Evolutionary conservation across 2,888 invertebrate species (phyloP).

Genomic region (Ormyrus labotus): DNA sequence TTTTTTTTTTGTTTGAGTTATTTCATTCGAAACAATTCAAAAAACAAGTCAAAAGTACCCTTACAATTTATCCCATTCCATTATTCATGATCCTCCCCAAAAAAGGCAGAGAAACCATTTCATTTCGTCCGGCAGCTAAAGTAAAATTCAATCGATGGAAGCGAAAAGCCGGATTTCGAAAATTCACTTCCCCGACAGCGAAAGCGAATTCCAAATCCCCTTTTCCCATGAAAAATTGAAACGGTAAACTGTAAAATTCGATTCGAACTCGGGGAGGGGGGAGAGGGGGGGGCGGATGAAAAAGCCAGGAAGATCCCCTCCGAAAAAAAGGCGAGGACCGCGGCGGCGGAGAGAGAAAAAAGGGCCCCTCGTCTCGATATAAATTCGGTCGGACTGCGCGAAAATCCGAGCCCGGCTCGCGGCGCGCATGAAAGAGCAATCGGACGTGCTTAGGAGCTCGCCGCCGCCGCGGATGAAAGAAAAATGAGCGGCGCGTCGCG

Average conservation of each 20-base stretch:
- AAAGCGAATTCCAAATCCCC: neutral
- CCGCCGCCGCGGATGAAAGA: constrained; percentile 32
- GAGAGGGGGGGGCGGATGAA: too few species aligned
- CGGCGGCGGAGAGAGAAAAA: neutral
- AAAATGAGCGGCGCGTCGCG: constrained; percentile 26
- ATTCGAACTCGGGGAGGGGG: neutral
- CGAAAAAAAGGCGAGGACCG: too few species aligned
- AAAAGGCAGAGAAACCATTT: neutral
- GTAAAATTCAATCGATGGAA: neutral
- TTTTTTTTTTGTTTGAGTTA: too few species aligned
- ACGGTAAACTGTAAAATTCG: constrained; percentile 6
- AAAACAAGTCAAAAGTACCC: too few species aligned
- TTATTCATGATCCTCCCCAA: neutral
- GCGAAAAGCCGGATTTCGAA: neutral
- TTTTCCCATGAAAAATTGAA: neutral
- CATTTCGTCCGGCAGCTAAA: neutral
- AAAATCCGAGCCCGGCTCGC: constrained; percentile 23
- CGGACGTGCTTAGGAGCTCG: constrained; percentile 6
- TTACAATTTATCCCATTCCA: neutral
- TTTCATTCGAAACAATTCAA: too few species aligned
- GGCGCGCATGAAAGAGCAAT: constrained; percentile 38
- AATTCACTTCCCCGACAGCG: neutral
- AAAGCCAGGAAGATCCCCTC: too few species aligned
- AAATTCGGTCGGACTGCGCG: constrained; percentile 2
- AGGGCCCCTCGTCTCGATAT: constrained; percentile 1